Percentiles rank a stretch among this genome's conserved stretches.
These are phyloP conservation scores for Sula dactylatra DNA, from an alignment of 2,113 vertebrate genomes.

Conservation along the genomic window DNA sequence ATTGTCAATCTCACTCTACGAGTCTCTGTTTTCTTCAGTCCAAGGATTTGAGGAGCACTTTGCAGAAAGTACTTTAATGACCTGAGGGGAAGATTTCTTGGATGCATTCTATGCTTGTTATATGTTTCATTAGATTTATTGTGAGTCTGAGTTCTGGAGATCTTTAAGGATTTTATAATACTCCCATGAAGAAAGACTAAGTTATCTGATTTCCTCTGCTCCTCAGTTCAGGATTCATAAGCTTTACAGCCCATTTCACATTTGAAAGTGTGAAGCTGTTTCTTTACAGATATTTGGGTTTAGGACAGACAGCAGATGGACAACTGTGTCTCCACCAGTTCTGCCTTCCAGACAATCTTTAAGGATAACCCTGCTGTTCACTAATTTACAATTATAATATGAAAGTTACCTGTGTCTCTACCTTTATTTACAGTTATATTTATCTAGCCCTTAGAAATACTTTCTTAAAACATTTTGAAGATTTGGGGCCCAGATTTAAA, in stretches of 20 bases:
- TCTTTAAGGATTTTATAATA: background rate
- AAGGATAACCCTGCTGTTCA: background rate
- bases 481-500: background rate
- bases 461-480: background rate
- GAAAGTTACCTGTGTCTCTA: background rate
- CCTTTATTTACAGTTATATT: background rate
- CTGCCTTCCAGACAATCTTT: background rate
- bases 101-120: background rate
- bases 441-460: background rate
- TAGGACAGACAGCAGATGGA: background rate
- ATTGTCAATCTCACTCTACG: background rate
- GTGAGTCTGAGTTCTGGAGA: background rate
- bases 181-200: background rate
- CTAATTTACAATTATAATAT: background rate
- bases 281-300: background rate
- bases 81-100: background rate
- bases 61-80: constrained; percentile 11
- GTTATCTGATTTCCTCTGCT: background rate
- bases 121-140: background rate
- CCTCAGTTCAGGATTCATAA: background rate
- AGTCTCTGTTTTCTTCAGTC: background rate
- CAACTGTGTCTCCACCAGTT: background rate
- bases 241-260: background rate
- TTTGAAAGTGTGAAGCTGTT: background rate
- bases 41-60: background rate